Evolutionary conservation across 2,888 invertebrate species (phyloP).

Genomic region (Drosophila heteroneura): DNA sequence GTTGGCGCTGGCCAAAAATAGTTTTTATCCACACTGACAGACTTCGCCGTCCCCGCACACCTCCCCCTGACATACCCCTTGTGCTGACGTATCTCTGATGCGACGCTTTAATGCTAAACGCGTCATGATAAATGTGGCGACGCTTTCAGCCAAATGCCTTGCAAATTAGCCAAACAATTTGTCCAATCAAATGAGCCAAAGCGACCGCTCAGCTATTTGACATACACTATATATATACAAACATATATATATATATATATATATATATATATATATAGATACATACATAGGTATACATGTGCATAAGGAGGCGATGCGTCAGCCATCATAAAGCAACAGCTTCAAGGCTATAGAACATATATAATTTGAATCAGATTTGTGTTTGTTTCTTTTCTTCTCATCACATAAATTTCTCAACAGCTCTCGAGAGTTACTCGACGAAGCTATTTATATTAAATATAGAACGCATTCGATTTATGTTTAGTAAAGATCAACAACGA

Average conservation of each 20-base stretch:
- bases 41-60: neutral
- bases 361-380: constrained; percentile 7
- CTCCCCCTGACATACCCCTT: neutral
- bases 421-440: constrained; percentile 10
- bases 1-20: constrained; percentile 58
- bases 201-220: constrained; percentile 23
- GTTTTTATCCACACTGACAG: constrained; percentile 22
- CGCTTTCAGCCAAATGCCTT: constrained; percentile 66
- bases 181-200: constrained; percentile 56
- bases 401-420: constrained; percentile 3
- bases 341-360: constrained; percentile 40
- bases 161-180: constrained; percentile 75
- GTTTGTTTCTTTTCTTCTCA: constrained; percentile 2
- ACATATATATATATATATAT: neutral
- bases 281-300: neutral
- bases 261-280: neutral
- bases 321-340: constrained; percentile 40
- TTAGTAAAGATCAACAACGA: constrained; percentile 1
- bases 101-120: constrained; percentile 42
- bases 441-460: constrained; percentile 21
- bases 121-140: constrained; percentile 67
- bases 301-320: constrained; percentile 34
- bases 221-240: constrained; percentile 4
- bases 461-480: constrained; percentile 15
- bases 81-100: constrained; percentile 25